phyloP scores from a whole-genome alignment of 1,140 invertebrate species.

The Nephotettix cincticeps region DNA sequence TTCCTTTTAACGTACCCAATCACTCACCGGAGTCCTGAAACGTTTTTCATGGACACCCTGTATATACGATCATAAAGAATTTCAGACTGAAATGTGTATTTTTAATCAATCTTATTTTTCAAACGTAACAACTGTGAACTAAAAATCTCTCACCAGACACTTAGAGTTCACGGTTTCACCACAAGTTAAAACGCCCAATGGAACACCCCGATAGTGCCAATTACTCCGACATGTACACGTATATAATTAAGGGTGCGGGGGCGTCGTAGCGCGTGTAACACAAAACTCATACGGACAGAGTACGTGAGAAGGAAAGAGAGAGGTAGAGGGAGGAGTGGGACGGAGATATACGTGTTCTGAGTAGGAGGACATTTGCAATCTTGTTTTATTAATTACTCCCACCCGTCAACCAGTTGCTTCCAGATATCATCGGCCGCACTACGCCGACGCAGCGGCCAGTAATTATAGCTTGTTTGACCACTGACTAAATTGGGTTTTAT shows the following conservation, averaged over 20 bases:
- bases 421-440: not conserved
- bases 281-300: too few species aligned
- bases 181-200: not conserved
- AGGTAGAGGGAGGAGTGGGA: too few species aligned
- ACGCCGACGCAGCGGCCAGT: too few species aligned
- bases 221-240: not conserved
- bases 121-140: not conserved
- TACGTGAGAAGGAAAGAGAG: too few species aligned
- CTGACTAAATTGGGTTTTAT: too few species aligned
- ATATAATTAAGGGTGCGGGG: not conserved
- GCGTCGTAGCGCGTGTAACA: not conserved
- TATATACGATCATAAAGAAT: not conserved
- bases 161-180: too few species aligned
- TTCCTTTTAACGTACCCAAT: too few species aligned
- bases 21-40: too few species aligned
- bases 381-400: conserved; percentile 10
- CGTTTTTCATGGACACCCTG: too few species aligned
- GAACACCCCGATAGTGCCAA: not conserved
- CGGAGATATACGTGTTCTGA: not conserved
- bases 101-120: not conserved
- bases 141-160: too few species aligned
- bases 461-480: too few species aligned
- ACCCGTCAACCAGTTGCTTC: not conserved
- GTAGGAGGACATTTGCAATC: conserved; percentile 9
- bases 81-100: not conserved